Conservation (phyloP, 2,797 vertebrate species). For the Liparis tanakae region DNA sequence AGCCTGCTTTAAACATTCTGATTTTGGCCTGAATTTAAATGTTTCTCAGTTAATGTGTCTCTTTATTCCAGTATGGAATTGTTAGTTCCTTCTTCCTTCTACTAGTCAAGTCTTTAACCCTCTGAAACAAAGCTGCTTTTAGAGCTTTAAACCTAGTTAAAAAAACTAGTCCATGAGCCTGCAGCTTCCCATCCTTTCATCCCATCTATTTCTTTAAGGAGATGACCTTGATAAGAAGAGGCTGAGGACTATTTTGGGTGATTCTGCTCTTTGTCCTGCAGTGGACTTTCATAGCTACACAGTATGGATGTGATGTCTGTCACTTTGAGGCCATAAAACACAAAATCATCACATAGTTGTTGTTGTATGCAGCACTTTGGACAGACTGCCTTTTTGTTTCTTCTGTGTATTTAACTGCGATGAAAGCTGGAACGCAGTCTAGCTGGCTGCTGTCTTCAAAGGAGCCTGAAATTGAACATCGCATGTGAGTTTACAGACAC, state of each 20-base stretch:
- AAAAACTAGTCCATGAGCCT: not conserved
- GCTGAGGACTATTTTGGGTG: conserved; percentile 42
- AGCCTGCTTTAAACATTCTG: conserved; percentile 18
- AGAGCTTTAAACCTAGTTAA: not conserved
- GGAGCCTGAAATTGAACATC: conserved; percentile 62
- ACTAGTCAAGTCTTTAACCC: not conserved
- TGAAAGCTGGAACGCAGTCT: conserved; percentile 33
- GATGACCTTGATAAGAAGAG: conserved; percentile 50
- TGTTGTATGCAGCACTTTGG: conserved; percentile 1
- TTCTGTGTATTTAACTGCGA: conserved; percentile 8
- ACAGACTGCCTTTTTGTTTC: conserved; percentile 10
- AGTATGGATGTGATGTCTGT: conserved; percentile 8
- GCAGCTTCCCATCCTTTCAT: conserved; percentile 9
- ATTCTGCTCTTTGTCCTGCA: conserved; percentile 44
- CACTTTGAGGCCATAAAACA: conserved; percentile 1
- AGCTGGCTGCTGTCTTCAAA: conserved; percentile 41
- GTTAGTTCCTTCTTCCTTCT: conserved; percentile 16
- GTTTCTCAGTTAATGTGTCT: conserved; percentile 6
- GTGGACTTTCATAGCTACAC: conserved; percentile 19
- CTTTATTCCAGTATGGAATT: not conserved
- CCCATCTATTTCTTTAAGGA: conserved; percentile 50
- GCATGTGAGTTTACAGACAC: conserved; percentile 33
- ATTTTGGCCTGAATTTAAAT: conserved; percentile 29
- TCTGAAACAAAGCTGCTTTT: not conserved
- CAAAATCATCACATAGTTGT: conserved; percentile 3